Percentiles rank a stretch among this genome's conserved stretches.
Evolutionary conservation across 2,797 vertebrate genomes (phyloP).

Genomic region (Rhynchonycteris naso): DNA sequence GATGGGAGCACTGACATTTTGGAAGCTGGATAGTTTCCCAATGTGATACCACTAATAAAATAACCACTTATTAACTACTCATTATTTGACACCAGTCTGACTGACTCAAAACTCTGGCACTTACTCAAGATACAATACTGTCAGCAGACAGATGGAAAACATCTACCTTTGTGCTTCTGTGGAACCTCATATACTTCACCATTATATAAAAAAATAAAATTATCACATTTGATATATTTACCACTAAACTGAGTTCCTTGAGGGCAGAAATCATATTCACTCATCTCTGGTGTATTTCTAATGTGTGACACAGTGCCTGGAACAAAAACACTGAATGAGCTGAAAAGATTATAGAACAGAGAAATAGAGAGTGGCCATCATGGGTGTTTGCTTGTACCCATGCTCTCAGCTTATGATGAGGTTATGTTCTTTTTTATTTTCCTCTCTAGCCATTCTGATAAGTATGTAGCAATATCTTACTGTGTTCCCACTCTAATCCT

Average conservation of each 20-base stretch:
- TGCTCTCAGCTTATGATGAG: background rate
- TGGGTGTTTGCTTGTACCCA: background rate
- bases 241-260: background rate
- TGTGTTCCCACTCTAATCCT: background rate
- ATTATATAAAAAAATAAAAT: background rate
- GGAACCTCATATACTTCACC: background rate
- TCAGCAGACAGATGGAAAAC: background rate
- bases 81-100: background rate
- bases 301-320: background rate
- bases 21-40: background rate
- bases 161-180: background rate
- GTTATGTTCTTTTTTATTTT: background rate
- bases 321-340: background rate
- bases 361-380: background rate
- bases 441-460: background rate
- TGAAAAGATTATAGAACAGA: conserved; percentile 4
- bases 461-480: background rate
- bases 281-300: background rate
- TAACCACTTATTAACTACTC: background rate
- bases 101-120: background rate
- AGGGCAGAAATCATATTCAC: conserved; percentile 4
- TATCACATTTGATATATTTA: background rate
- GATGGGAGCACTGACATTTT: background rate
- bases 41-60: background rate
- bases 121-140: background rate